Evolutionary conservation across 2,113 vertebrate species (phyloP), one percentile per base, ranked within the genome.

Genomic region (Callithrix jacchus): DNA sequence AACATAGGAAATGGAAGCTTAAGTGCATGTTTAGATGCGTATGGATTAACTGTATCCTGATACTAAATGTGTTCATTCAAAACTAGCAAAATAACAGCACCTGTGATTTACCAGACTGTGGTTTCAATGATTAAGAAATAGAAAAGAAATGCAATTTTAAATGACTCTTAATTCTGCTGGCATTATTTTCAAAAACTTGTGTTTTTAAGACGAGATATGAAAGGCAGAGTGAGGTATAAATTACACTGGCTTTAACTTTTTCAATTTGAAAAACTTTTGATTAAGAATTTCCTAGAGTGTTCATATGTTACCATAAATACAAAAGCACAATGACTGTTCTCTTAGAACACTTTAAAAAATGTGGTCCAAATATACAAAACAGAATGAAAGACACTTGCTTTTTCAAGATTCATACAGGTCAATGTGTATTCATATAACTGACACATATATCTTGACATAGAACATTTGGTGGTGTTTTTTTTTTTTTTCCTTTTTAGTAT

Each of bases 21-120:
- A 45, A 70, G 37, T 86, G 42, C 94, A 93, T 94, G 96, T 90
- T 94, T 77, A 81, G 79, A 97, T 96, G 40, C 96, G 94, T 95
- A 37, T n/a, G 71, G 94, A 96, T 96, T 97, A 95, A 82, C 0
- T 49, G 84, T 52, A 96, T 87, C 42, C 84, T 85, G 52, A 92
- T 64, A 90, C 7, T 87, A 84, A 92, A 77, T 12, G 14, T 54
- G 81, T 47, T 93, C 20, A 91, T 87, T 79, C 73, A 92, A 89
- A 90, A 95, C 79, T 47, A 97, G 73, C 88, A 89, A 86, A 95
- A 86, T 83, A 90, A 79, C 9, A 95, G 42, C 74, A 94, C 49
- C 81, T 83, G 76, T 89, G 77, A 93, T 61, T 77, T 82, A 86
- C 2, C 87, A 47, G 35, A 94, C 52, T 68, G 30, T 68, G 27